phyloP scores from a whole-genome alignment of 2,888 invertebrate genomes.

The Aspidiotus rigidus region DNA sequence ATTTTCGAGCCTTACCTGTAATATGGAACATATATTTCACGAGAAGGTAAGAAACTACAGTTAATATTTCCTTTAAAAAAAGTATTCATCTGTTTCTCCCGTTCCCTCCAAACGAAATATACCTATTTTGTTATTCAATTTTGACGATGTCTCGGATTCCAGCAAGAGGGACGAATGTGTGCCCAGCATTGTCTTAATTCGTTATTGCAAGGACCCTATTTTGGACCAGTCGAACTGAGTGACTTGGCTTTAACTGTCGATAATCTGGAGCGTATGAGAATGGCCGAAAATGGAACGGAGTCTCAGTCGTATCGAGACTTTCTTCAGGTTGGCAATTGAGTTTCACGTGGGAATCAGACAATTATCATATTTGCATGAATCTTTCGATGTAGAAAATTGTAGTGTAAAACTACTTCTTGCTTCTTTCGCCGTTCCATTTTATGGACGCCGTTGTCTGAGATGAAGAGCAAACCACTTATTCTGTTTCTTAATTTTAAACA shows the following conservation, averaged over 20 bases:
- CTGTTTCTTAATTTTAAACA: slow-evolving; percentile 40
- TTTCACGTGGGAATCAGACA: not conserved
- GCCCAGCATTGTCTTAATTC: slow-evolving; percentile 75
- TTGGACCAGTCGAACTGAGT: slow-evolving; percentile 66
- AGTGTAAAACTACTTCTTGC: too few relatives aligned
- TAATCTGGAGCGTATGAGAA: slow-evolving; percentile 57
- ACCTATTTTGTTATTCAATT: not conserved
- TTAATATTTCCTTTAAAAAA: not conserved
- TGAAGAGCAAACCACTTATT: not conserved
- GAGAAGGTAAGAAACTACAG: slow-evolving; percentile 37
- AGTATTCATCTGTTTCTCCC: not conserved
- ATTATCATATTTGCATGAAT: not conserved
- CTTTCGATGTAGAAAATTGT: too few relatives aligned
- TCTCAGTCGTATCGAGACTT: slow-evolving; percentile 60
- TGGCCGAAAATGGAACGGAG: slow-evolving; percentile 63
- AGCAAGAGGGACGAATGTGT: slow-evolving; percentile 75
- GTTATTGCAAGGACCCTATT: slow-evolving; percentile 63
- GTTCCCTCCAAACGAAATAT: not conserved
- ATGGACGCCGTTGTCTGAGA: too few relatives aligned
- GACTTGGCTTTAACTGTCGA: slow-evolving; percentile 60
- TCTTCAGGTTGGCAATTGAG: slow-evolving; percentile 47
- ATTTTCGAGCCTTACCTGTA: too few relatives aligned
- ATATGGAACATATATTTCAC: slow-evolving; percentile 37
- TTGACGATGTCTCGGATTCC: slow-evolving; percentile 39
- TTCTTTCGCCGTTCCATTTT: too few relatives aligned